phyloP scores from a whole-genome alignment of 2,113 vertebrate species.

The Oryzias woworae region DNA sequence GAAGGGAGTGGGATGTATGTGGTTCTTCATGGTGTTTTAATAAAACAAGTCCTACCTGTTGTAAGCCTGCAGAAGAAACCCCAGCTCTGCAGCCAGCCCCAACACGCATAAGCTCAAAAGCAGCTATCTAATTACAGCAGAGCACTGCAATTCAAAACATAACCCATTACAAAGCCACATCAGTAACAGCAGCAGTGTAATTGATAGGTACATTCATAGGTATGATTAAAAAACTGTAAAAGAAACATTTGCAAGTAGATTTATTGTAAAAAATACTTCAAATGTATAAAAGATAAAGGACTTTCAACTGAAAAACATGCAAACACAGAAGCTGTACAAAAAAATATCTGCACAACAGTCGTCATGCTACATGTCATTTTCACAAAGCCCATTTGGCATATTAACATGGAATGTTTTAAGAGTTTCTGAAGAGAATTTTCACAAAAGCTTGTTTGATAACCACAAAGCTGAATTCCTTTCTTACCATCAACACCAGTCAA shows the following conservation, averaged over 20 bases:
- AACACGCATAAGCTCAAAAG: slow-evolving; percentile 24
- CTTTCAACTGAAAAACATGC: slow-evolving; percentile 63
- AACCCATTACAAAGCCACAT: not conserved
- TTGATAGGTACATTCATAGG: not conserved
- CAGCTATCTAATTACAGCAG: not conserved
- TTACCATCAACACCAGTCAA: slow-evolving; percentile 29
- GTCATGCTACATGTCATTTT: slow-evolving; percentile 30
- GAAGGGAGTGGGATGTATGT: not conserved
- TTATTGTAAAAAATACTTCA: slow-evolving; percentile 74
- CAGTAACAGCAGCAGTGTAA: not conserved
- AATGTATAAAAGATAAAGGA: slow-evolving; percentile 73
- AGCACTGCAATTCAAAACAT: not conserved
- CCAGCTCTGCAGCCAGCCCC: slow-evolving; percentile 27
- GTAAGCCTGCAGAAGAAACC: slow-evolving; percentile 14
- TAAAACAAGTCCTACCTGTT: slow-evolving; percentile 51
- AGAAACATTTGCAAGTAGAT: slow-evolving; percentile 45
- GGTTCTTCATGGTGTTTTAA: slow-evolving; percentile 1
- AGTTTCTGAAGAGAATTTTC: slow-evolving; percentile 14
- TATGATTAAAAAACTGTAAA: not conserved
- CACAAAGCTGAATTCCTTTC: slow-evolving; percentile 36
- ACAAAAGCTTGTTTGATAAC: slow-evolving; percentile 17
- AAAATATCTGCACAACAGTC: slow-evolving; percentile 27
- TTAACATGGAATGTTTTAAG: slow-evolving; percentile 50
- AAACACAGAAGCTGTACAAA: slow-evolving; percentile 51
- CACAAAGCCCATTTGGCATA: slow-evolving; percentile 48